Base-by-base conservation (phyloP, 2,797 vertebrate genomes). In the Mormyrops boulengeri region DNA sequence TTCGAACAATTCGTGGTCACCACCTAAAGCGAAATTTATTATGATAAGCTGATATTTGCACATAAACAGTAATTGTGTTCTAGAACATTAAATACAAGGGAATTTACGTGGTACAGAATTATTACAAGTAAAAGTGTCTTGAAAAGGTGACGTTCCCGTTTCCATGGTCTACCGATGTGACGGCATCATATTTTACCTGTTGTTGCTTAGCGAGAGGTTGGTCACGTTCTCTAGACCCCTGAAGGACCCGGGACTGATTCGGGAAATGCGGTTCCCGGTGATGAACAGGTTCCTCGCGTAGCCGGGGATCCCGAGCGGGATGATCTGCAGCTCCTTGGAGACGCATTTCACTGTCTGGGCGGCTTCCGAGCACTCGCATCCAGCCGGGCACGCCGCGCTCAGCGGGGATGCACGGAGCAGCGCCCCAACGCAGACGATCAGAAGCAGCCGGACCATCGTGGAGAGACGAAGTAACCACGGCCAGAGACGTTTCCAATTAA, bases 181-280 rank as follows among this genome's bases (percentile, higher is more conserved):
- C 57, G 38, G 44, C 38, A 14, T 47, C 87, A 50, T 49, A 47
- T 90, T 95, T 95, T 94, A 97, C 96, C 96, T 93, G 93, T 96
- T 96, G 92, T 95, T 95, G 93, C 94, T 95, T 88, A 97, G 92
- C 89, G 95, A 94, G 52, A 97, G 90, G 14, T 94, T 95, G 89
- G 95, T 96, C 90, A 96, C 90, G 90, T 96, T 96, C 90, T 93
- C 92, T 91, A 95, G 92, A 69, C 94, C 91, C 89, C 89, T 89
- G 89, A 97, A 95, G 0, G 94, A 95, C 85, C 93, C 91, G 0
- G 94, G 91, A 91, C 94, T 94, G 55, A 96, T 91, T 53, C 91
- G 91, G 38, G 91, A 49, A 3, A 97, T 94, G 30, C 91, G 90
- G 92, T 96, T 96, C 89, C 96, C 95, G 2, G 94, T 96, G 92